Conservation (phyloP, 2,888 invertebrate species). For the Tridacna crocea region DNA sequence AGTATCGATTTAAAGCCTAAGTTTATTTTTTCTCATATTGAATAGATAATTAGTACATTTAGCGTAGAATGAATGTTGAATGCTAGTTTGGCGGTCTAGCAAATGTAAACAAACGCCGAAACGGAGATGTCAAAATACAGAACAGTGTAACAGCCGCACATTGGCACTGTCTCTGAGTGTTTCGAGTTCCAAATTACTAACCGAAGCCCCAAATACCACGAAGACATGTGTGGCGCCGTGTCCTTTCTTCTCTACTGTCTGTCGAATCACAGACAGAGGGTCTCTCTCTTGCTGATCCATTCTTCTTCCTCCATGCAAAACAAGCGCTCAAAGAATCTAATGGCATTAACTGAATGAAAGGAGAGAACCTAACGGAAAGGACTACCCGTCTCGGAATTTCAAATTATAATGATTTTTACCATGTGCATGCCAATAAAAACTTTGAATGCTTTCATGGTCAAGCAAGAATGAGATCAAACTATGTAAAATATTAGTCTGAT, state of each 20-base stretch:
- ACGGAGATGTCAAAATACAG: slow-evolving; percentile 19
- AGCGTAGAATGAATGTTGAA: too few relatives aligned
- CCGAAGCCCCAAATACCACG: slow-evolving; percentile 81
- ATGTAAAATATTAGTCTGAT: too few relatives aligned
- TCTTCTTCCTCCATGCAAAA: slow-evolving; percentile 1
- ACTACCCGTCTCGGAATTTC: not conserved
- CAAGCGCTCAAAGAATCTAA: not conserved
- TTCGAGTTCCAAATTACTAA: slow-evolving; percentile 60
- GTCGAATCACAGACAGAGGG: slow-evolving; percentile 30
- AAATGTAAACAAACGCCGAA: slow-evolving; percentile 18
- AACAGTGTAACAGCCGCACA: not conserved
- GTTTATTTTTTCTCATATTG: too few relatives aligned
- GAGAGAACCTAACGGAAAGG: not conserved
- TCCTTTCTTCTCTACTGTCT: slow-evolving; percentile 65
- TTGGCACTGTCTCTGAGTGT: not conserved
- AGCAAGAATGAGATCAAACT: too few relatives aligned
- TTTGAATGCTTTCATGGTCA: too few relatives aligned
- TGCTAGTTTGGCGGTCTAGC: too few relatives aligned
- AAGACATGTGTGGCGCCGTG: slow-evolving; percentile 74
- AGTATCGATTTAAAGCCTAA: too few relatives aligned
- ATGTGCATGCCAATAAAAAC: too few relatives aligned
- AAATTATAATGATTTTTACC: too few relatives aligned
- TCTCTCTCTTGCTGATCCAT: slow-evolving; percentile 10
- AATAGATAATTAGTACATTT: too few relatives aligned
- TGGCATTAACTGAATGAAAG: not conserved